Percentiles rank a stretch among this genome's conserved stretches.
These are phyloP conservation scores for Brachionus sp. DNA, from an alignment of 1,140 invertebrate species.

Conservation along the genomic window DNA sequence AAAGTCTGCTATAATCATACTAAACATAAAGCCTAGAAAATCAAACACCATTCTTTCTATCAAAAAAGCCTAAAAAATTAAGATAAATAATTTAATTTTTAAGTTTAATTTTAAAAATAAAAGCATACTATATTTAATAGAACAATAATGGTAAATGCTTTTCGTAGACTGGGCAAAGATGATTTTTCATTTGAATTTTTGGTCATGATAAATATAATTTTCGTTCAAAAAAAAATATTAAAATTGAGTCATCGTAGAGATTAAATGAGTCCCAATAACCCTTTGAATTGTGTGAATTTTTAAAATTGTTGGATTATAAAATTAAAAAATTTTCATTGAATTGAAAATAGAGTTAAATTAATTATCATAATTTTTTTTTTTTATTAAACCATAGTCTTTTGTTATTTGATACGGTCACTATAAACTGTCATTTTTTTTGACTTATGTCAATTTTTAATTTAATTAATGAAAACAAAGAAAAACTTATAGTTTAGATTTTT, in stretches of 20 bases:
- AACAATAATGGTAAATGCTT: constrained; percentile 18
- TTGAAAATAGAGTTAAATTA: neutral
- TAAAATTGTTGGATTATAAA: neutral
- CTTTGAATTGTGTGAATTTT: neutral
- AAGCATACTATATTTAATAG: neutral
- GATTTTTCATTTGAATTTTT: constrained; percentile 7
- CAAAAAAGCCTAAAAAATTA: neutral
- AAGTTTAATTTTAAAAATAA: neutral
- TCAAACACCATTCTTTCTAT: constrained; percentile 34
- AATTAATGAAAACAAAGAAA: neutral
- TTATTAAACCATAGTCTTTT: neutral
- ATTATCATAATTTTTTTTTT: neutral
- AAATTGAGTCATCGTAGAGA: neutral
- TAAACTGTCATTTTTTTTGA: neutral
- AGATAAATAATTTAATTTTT: neutral
- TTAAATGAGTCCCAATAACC: neutral
- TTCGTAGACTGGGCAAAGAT: neutral
- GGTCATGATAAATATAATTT: neutral
- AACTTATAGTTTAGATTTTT: too few relatives aligned
- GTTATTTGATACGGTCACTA: neutral
- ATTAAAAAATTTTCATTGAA: neutral
- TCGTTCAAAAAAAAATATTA: neutral
- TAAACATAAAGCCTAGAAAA: constrained; percentile 42
- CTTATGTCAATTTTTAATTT: neutral
- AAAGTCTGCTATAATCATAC: constrained; percentile 35